Evolutionary conservation across 2,888 invertebrate species (phyloP), one percentile per base, ranked within the genome.

Genomic region (Rhagophthalmus giganteus): DNA sequence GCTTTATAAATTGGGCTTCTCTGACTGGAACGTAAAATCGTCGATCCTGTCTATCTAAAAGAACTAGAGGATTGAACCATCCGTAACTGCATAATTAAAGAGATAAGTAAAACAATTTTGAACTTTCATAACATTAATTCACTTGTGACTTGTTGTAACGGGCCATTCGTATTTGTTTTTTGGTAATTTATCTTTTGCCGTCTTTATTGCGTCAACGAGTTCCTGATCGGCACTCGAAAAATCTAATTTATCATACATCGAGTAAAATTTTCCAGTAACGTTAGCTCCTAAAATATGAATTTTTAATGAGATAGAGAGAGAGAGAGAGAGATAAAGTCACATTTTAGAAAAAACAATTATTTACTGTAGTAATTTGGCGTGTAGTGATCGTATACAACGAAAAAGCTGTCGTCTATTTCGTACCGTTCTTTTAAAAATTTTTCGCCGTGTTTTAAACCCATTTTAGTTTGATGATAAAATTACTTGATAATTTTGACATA

Each of bases 211-310:
- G n/a, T 63, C 50, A 4, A 72, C 57, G 1, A 69, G 44, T 4
- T 57, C 50, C 2, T 59, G 60, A 48, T 70, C 61, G 1, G 65
- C 65, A 14, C 62, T 54, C 4, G 58, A 60, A 8, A 60, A 51
- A 48, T 62, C 59, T 7, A 55, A 38, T 0, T 52, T 57, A 40
- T 74, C 72, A 55, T 69, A 62, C 55, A 62, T 68, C 5, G 72
- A 67, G 55, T 73, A 74, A 57, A 74, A 73, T 58, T 74, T 74
- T 6, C 65, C 58, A 2, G 72, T 67, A n/a, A 70, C 48, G 11
- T 54, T 54, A 2, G 65, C 58, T 39, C 60, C 71, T 71, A 44
- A 45, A 62, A 62, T 28, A 44, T 14, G 38, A n/a, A 8, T 2
- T 8, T 12, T 15, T 52, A 24, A 14, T 7, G n/a, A 25, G n/a